These are phyloP conservation scores for Diogma glabrata DNA, from an alignment of 2,888 invertebrate genomes.

Conservation along the genomic window DNA sequence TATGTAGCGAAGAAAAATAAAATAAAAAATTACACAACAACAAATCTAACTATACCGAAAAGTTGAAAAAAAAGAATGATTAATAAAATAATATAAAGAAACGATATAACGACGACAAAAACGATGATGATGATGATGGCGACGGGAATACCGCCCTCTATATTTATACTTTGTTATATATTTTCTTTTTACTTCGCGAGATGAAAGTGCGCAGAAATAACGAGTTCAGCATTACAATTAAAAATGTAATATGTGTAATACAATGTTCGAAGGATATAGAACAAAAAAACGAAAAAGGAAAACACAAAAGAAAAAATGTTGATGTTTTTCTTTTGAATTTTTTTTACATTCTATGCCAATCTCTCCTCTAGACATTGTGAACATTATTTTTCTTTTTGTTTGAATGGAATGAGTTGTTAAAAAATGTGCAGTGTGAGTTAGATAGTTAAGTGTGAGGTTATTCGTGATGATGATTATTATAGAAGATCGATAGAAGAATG, in stretches of 20 bases:
- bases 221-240: slow-evolving; percentile 21
- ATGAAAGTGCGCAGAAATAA: slow-evolving; percentile 22
- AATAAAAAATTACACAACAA: slow-evolving; percentile 7
- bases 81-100: no score
- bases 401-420: no score
- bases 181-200: slow-evolving; percentile 17
- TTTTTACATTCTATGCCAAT: slow-evolving; percentile 4
- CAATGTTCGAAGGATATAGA: slow-evolving; percentile 6
- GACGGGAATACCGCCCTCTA: slow-evolving; percentile 11
- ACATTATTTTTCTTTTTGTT: slow-evolving; percentile 1
- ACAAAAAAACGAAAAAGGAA: background rate
- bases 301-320: slow-evolving; percentile 4
- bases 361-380: slow-evolving; percentile 8
- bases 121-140: slow-evolving; percentile 9
- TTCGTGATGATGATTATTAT: no score
- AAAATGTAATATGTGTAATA: slow-evolving; percentile 20
- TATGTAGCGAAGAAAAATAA: no score
- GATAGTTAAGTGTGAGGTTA: no score
- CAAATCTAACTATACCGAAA: slow-evolving; percentile 9
- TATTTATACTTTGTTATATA: slow-evolving; percentile 6
- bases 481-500: no score
- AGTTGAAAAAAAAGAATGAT: slow-evolving; percentile 6
- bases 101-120: slow-evolving; percentile 5
- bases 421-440: no score
- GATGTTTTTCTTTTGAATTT: slow-evolving; percentile 5